These are phyloP conservation scores for Osedax fenrisi DNA, from an alignment of 2,888 invertebrate genomes.

Conservation along the genomic window DNA sequence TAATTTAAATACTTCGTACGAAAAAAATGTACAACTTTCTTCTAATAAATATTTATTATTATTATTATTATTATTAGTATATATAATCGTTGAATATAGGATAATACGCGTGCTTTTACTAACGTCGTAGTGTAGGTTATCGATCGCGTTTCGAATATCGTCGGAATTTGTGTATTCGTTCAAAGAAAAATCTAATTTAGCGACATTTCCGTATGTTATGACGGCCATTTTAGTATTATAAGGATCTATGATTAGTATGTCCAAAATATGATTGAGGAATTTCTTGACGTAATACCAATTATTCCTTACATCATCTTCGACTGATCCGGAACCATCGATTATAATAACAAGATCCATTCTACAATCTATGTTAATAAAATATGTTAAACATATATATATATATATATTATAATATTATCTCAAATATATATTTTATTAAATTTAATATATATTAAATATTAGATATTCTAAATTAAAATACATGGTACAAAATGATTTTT, in stretches of 20 bases:
- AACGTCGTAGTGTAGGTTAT: not conserved
- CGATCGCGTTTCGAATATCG: not conserved
- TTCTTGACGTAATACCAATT: not conserved
- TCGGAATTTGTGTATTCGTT: not conserved
- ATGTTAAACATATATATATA: too few species aligned
- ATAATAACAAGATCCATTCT: not conserved
- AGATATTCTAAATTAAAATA: too few species aligned
- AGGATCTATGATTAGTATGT: not conserved
- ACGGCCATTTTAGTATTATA: not conserved
- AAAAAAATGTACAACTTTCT: too few species aligned
- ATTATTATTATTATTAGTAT: too few species aligned
- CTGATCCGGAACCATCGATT: not conserved
- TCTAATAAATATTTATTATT: too few species aligned
- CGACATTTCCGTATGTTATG: not conserved
- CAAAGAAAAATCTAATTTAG: not conserved
- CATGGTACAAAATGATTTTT: too few species aligned
- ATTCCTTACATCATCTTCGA: not conserved
- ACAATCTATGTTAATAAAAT: too few species aligned
- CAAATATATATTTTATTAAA: too few species aligned
- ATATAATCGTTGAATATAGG: too few species aligned
- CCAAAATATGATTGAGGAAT: not conserved
- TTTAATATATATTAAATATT: too few species aligned
- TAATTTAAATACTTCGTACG: too few species aligned
- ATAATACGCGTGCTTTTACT: not conserved
- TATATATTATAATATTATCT: too few species aligned